Evolutionary conservation across 2,113 vertebrate species (phyloP), one percentile per base, ranked within the genome.

Genomic region (Cottus gobio): DNA sequence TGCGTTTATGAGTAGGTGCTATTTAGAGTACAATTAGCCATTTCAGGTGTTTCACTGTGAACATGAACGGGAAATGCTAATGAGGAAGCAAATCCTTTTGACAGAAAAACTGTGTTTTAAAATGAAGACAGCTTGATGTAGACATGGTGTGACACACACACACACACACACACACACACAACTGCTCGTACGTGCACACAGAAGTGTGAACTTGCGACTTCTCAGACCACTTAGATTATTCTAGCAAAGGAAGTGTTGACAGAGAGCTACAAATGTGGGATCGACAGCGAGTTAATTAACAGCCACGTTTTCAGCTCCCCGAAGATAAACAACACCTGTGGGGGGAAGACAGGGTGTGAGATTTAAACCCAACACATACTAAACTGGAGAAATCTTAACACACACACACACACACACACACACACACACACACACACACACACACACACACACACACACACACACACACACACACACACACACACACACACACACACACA

Each of bases 221-320:
- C 91, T 89, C 88, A 83, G 67, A 89, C 71, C 80, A 36, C 85
- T 90, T 91, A 90, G 86, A 91, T 86, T 87, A 67, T 87, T 73
- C 75, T 64, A 70, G 84, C 77, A 87, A 87, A 91, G 87, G 89
- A 93, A 87, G 91, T 88, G 93, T 88, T 91, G 91, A 93, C 92
- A 87, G 83, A 57, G 24, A 79, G 85, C 84, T 83, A 71, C 76
- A 50, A 80, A 79, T 61, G 78, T 56, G 62, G 78, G 34, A 90
- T 77, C 24, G 60, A 58, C 82, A 77, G 83, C 24, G 0, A 80
- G 83, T 87, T 93, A 87, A 93, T 91, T 93, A 93, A 87, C 90
- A 79, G 82, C 80, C 66, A 61, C 50, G 31, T 90, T 85, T 85
- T 82, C 87, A 69, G 81, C 80, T 85, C 16, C 87, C 74, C 57